Percentiles rank a stretch among this genome's conserved stretches.
These are phyloP conservation scores for Drosophila sordidapex DNA, from an alignment of 2,888 invertebrate genomes.

Conservation along the genomic window DNA sequence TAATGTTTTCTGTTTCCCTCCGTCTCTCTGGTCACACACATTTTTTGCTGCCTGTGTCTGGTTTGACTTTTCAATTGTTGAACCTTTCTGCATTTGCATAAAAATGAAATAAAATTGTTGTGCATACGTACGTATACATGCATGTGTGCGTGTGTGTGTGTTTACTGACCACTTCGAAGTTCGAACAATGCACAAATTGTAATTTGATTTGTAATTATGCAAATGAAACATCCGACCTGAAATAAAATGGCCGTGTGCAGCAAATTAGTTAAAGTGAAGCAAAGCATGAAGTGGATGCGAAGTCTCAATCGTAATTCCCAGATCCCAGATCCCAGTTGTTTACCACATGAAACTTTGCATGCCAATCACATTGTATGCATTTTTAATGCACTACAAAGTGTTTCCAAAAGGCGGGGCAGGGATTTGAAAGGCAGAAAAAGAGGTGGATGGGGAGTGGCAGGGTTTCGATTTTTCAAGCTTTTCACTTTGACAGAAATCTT, in stretches of 20 bases:
- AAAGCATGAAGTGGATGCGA: constrained; percentile 11
- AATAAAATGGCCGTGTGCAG: constrained; percentile 34
- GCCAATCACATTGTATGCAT: constrained; percentile 64
- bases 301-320: background rate
- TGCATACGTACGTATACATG: background rate
- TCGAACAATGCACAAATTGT: constrained; percentile 56
- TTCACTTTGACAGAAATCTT: constrained; percentile 61
- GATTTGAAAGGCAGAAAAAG: too few species aligned
- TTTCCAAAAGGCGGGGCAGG: background rate
- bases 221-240: constrained; percentile 53
- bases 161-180: constrained; percentile 31
- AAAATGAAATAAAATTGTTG: constrained; percentile 53
- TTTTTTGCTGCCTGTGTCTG: constrained; percentile 5
- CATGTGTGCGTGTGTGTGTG: background rate
- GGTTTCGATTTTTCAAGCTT: constrained; percentile 37
- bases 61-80: constrained; percentile 70
- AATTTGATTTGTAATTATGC: constrained; percentile 77
- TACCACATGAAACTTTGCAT: constrained; percentile 34
- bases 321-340: constrained; percentile 11
- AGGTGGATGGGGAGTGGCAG: background rate
- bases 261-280: constrained; percentile 52
- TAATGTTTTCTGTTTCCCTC: constrained; percentile 6
- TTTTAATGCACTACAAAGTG: constrained; percentile 58
- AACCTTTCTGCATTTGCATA: constrained; percentile 60
- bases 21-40: background rate